A percentile compares a stretch with the other conserved stretches of the same genome.
phyloP scores from a whole-genome alignment of 2,888 invertebrate genomes.

The Chaetogeoica ovagalla region DNA sequence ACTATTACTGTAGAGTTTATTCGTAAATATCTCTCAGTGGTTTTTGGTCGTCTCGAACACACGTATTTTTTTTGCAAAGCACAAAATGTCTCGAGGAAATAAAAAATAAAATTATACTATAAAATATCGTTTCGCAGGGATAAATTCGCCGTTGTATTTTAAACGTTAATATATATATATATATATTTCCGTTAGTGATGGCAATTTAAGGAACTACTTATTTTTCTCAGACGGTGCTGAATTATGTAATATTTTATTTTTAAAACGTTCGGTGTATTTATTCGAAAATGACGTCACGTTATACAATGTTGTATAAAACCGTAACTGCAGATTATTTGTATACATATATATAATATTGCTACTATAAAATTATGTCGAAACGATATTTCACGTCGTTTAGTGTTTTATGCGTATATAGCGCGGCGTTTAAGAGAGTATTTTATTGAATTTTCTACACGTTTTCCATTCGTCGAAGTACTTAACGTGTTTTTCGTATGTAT shows the following conservation, averaged over 20 bases:
- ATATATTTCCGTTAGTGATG: background rate
- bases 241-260: background rate
- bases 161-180: background rate
- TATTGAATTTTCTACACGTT: conserved; percentile 26
- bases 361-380: conserved; percentile 30
- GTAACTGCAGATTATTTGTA: background rate
- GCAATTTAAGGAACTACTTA: background rate
- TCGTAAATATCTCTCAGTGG: too few species aligned
- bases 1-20: too few species aligned
- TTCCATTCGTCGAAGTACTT: conserved; percentile 10
- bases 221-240: background rate
- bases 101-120: too few species aligned
- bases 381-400: conserved; percentile 4
- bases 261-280: background rate
- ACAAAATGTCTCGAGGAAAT: too few species aligned
- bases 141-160: background rate
- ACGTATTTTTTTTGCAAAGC: too few species aligned
- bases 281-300: conserved; percentile 9
- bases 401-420: background rate
- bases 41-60: too few species aligned
- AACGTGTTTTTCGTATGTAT: background rate
- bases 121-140: too few species aligned
- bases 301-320: background rate
- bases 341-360: conserved; percentile 33
- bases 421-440: background rate